A percentile compares a stretch with the other conserved stretches of the same genome.
phyloP scores from a whole-genome alignment of 2,113 vertebrate species.

The Phasianus colchicus region DNA sequence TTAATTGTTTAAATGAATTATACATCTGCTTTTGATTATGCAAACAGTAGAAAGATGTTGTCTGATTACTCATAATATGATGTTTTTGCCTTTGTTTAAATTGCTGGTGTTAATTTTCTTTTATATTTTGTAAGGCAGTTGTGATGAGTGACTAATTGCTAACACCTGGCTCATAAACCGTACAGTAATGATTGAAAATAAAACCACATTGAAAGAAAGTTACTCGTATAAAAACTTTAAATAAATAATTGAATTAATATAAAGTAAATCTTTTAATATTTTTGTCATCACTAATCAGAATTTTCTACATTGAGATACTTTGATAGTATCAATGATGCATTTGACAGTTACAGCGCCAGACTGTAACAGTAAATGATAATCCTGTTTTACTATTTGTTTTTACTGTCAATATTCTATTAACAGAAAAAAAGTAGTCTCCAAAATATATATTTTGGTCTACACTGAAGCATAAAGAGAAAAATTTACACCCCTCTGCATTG shows the following conservation, averaged over 20 bases:
- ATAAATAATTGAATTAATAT: background rate
- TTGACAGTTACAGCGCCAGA: background rate
- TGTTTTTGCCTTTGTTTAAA: constrained; percentile 54
- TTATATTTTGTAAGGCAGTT: constrained; percentile 31
- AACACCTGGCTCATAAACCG: constrained; percentile 11
- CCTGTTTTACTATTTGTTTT: background rate
- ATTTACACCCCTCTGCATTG: background rate
- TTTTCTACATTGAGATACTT: background rate
- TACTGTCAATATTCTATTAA: background rate
- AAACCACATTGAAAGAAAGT: background rate
- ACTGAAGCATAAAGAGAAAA: background rate
- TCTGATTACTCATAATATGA: constrained; percentile 31
- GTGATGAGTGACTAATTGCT: constrained; percentile 39
- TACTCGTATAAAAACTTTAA: background rate
- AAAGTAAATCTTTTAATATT: background rate
- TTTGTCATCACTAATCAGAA: background rate
- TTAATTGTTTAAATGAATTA: constrained; percentile 52
- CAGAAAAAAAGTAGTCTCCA: background rate
- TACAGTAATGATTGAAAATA: background rate
- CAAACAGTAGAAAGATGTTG: background rate
- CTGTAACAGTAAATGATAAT: background rate
- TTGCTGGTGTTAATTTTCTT: constrained; percentile 38
- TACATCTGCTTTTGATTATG: constrained; percentile 48
- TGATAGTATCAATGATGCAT: background rate
- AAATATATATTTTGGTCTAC: background rate